Conservation (phyloP, 2,888 invertebrate species). For the Oegoconia quadripuncta region DNA sequence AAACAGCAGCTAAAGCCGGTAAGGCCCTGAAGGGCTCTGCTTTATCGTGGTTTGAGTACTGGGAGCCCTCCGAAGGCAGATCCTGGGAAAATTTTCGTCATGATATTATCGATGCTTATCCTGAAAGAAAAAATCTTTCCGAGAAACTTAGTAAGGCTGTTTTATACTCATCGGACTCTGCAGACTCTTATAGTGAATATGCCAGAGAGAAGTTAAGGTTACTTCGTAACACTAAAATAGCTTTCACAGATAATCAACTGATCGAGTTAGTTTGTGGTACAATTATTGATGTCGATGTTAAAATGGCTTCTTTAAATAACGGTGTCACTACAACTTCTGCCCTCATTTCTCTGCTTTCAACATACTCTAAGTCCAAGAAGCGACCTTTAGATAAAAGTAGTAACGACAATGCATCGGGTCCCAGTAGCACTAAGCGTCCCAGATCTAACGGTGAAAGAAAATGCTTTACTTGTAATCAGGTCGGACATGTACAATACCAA, state of each 20-base stretch:
- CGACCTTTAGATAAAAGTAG: slow-evolving; percentile 10
- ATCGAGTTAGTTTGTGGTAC: slow-evolving; percentile 22
- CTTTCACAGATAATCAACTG: slow-evolving; percentile 20
- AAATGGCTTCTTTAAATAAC: slow-evolving; percentile 26
- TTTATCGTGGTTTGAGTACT: slow-evolving; percentile 20
- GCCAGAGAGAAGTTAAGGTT: slow-evolving; percentile 23
- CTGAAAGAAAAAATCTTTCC: slow-evolving; percentile 16
- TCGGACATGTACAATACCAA: slow-evolving; percentile 8
- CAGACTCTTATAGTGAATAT: slow-evolving; percentile 23
- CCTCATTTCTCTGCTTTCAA: slow-evolving; percentile 22
- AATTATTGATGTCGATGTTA: slow-evolving; percentile 20
- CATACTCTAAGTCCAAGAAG: slow-evolving; percentile 21
- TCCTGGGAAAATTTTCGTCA: slow-evolving; percentile 19
- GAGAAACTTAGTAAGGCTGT: slow-evolving; percentile 20
- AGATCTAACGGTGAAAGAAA: slow-evolving; percentile 1
- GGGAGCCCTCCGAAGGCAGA: slow-evolving; percentile 12
- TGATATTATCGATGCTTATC: slow-evolving; percentile 12
- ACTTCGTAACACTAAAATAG: too few relatives aligned
- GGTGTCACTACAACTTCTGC: slow-evolving; percentile 19
- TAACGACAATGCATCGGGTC: too few relatives aligned
- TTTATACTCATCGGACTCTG: slow-evolving; percentile 16
- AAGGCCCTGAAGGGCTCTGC: slow-evolving; percentile 26
- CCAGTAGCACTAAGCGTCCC: neutral
- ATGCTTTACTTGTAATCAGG: slow-evolving; percentile 12
- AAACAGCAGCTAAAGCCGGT: slow-evolving; percentile 23